phyloP scores from a whole-genome alignment of 2,113 vertebrate species.

The Phocoena sinus region DNA sequence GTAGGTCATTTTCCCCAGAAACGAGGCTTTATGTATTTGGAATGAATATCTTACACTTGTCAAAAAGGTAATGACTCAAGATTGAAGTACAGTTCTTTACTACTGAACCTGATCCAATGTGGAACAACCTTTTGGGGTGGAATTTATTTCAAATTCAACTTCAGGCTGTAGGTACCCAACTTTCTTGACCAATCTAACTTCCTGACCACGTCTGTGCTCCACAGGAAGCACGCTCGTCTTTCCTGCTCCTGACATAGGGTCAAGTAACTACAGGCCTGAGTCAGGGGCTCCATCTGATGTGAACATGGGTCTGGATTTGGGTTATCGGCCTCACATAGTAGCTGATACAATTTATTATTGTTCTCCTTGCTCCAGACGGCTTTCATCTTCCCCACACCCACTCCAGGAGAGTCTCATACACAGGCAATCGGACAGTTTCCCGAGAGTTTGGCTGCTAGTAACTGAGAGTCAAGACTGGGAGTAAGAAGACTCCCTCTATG shows the following conservation, averaged over 20 bases:
- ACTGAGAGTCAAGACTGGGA: not conserved
- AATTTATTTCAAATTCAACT: not conserved
- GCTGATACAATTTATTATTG: not conserved
- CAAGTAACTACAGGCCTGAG: not conserved
- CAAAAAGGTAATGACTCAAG: not conserved
- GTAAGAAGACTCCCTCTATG: not conserved
- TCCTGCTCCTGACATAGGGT: accelerated
- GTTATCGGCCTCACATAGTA: not conserved
- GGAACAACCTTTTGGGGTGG: not conserved
- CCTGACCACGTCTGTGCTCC: not conserved
- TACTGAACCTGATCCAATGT: not conserved
- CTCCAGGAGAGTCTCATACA: not conserved
- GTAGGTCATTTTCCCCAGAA: not conserved
- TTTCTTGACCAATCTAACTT: not conserved
- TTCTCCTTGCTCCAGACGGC: too few relatives aligned
- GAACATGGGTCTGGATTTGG: not conserved
- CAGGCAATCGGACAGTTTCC: not conserved
- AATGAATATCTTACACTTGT: not conserved
- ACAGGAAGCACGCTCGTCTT: not conserved
- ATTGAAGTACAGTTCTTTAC: not conserved
- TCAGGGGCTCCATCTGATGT: not conserved
- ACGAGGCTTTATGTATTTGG: not conserved
- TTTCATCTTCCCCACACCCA: not conserved
- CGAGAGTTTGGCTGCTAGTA: not conserved
- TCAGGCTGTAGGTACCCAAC: not conserved